Evolutionary conservation across 2,888 invertebrate species (phyloP), one percentile per base, ranked within the genome.

Genomic region (Mechanitis mazaeus): DNA sequence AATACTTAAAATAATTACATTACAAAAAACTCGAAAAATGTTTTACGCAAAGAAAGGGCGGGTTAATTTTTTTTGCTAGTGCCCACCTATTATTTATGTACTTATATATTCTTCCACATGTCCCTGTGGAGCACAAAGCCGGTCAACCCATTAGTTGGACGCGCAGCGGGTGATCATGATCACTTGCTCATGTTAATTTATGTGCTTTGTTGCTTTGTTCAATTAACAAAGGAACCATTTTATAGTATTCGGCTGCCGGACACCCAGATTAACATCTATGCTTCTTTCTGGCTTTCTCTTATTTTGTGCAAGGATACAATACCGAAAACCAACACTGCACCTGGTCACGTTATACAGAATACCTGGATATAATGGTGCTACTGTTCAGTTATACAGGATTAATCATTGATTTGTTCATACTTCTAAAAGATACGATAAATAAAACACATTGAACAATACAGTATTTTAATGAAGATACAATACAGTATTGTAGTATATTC

Each of bases 121-220:
- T 68, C 67, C 68, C 45, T 57, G 56, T 46, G 38, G 20, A 56
- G 66, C 69, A 65, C 57, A 64, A 64, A 54, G 56, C 68, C 77
- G 80, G 81, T 81, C 87, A 90, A 89, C 90, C 89, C 90, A 90
- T 90, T 90, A 89, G 83, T 74, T 66, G 74, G 65, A 60, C 75
- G 67, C 84, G 67, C 89, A 68, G 75, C 89, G 82, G 89, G 87
- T 77, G 83, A 79, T 86, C 87, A 84, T 87, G 87, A 90, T 90
- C 88, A 88, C 87, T 86, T 83, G 85, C 87, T 84, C 80, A 82
- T 82, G 84, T 85, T 89, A 89, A 90, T 90, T 90, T 90, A 89
- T 89, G 89, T 89, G 80, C 83, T 88, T 88, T 89, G 89, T 87
- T 74, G 81, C 80, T 75, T 88, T 89, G 87, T 89, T 76, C 81